Base-by-base conservation (phyloP, 1,140 invertebrate species). In the Tetramorium simillimum region DNA sequence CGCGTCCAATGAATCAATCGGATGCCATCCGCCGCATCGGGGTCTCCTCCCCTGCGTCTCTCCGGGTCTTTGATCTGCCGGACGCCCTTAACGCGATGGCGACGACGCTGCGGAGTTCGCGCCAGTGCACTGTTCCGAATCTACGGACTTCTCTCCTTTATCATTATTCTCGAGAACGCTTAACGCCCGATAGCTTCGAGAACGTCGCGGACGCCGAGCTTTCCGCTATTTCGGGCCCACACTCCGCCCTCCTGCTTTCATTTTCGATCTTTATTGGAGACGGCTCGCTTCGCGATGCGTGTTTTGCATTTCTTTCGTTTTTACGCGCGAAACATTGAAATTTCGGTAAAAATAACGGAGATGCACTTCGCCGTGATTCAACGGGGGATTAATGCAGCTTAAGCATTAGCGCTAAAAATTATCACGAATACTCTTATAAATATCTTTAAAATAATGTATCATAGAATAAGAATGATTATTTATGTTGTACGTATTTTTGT, bases 1-100 rank as follows among this genome's bases (percentile, higher is more conserved):
- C 93, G 93, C 92, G 93, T 92, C 91, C 92, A 92, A 93, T 93
- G 92, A 93, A 93, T 93, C 93, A 93, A 93, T 93, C 90, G 89
- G 62, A 78, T 92, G 85, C 81, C 81, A 77, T 82, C 78, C 81
- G 75, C 80, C 60, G 77, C 84, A 28, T 60, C 65, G 89, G 78
- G 77, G 78, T 82, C 73, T 87, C 67, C 72, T 70, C 58, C 33
- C 69, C 40, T 73, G 51, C 56, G 78, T 70, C 73, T 21, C 77
- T 56, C 51, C 33, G 4, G 33, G 40, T 84, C 51, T 85, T 84
- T 89, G 86, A 81, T 84, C 85, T 86, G 72, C 58, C 63, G 60
- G 72, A 70, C 85, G 87, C 78, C 84, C 86, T 91, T 90, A 88
- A 77, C 70, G 62, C 60, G 21, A 77, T 46, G 60, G 58, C 60